phyloP scores from a whole-genome alignment of 2,888 invertebrate genomes.

The Laspeyria flexula region DNA sequence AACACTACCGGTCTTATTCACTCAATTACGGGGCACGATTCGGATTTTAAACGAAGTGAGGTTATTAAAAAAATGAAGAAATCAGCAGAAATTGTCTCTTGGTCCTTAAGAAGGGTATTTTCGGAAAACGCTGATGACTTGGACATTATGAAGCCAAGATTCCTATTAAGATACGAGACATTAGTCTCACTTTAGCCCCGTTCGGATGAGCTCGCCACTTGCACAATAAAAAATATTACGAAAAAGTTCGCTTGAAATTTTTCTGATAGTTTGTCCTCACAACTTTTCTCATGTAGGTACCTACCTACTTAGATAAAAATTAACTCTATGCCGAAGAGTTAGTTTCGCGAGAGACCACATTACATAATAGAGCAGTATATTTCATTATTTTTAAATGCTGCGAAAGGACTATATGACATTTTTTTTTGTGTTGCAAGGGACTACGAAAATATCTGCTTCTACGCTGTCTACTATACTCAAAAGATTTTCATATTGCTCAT shows the following conservation, averaged over 20 bases:
- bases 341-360: no score
- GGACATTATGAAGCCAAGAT: slow-evolving; percentile 81
- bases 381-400: no score
- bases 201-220: slow-evolving; percentile 46
- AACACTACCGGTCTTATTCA: slow-evolving; percentile 7
- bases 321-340: no score
- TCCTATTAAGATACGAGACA: slow-evolving; percentile 83
- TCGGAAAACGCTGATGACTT: slow-evolving; percentile 82
- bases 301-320: no score
- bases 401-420: no score
- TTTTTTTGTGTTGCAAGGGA: no score
- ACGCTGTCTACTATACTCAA: no score
- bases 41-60: slow-evolving; percentile 55
- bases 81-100: slow-evolving; percentile 66
- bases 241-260: slow-evolving; percentile 1
- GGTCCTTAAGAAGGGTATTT: slow-evolving; percentile 65
- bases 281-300: no score
- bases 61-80: slow-evolving; percentile 72
- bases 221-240: slow-evolving; percentile 26
- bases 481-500: no score
- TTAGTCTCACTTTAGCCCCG: slow-evolving; percentile 71
- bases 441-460: no score
- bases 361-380: no score
- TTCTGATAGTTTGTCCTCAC: no score
- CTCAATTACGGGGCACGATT: slow-evolving; percentile 57